Evolutionary conservation across 2,113 vertebrate species (phyloP).

Genomic region (Leucosticte australis): DNA sequence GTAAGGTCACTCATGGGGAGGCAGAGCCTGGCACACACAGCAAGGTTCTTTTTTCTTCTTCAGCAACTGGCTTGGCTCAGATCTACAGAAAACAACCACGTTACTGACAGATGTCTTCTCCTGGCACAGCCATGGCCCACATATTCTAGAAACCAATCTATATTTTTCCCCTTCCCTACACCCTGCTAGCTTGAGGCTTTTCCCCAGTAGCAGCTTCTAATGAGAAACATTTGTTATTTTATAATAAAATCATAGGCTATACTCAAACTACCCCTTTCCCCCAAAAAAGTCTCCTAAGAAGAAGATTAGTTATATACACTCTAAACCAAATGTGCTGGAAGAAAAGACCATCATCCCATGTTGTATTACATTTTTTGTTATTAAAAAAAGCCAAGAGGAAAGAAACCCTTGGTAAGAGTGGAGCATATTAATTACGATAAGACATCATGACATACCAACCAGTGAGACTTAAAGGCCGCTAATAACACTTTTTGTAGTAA

Average conservation of each 20-base stretch:
- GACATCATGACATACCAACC: conserved; percentile 22
- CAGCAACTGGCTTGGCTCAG: neutral
- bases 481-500: conserved; percentile 54
- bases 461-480: conserved; percentile 46
- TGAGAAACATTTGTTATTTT: neutral
- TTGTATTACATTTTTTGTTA: conserved; percentile 16
- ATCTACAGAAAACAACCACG: neutral
- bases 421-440: conserved; percentile 41
- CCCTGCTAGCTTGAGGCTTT: neutral
- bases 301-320: neutral
- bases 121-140: neutral
- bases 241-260: neutral
- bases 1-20: neutral
- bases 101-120: neutral
- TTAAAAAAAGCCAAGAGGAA: conserved; percentile 8
- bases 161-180: neutral
- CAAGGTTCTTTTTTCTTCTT: neutral
- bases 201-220: neutral
- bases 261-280: neutral
- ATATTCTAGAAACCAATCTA: neutral
- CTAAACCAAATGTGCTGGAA: neutral
- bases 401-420: conserved; percentile 14
- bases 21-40: neutral
- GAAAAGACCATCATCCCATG: neutral
- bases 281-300: neutral